Base-by-base conservation (phyloP, 2,113 vertebrate species). In the Charina bottae region DNA sequence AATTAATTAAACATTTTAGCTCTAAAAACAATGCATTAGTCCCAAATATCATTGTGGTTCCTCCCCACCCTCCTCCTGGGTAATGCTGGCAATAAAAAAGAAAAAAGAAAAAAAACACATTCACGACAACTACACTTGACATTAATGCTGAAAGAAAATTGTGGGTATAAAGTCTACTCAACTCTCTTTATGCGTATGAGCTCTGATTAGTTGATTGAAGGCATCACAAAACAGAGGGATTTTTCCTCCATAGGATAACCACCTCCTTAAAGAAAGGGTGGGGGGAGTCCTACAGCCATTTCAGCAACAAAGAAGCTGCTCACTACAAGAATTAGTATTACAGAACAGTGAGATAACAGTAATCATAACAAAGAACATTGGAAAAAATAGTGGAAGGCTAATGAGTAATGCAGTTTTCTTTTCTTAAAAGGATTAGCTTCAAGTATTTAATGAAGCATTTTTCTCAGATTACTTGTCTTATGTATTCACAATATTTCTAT, bases 311-410 rank as follows among this genome's bases (percentile, higher is more conserved):
- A 56, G 60, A 95, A 64, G 55, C 62, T 93, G 83, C 89, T 91
- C 93, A 56, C 0, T 89, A 89, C 84, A 97, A 92, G 49, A 94
- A 83, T 92, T 93, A 94, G 0, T 94, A 83, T 93, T 96, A 95
- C 23, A 93, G 89, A 96, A 94, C 2, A 88, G 72, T 87, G 78
- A 96, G 90, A 95, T 86, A 96, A 42, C 3, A 89, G 17, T 90
- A 96, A 94, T 97, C 92, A 96, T 72, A 94, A 94, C 53, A 97
- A 97, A 94, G 53, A 56, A 93, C 93, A 12, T 90, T 94, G 94
- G 83, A 94, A 94, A 91, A 93, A 95, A 92, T 28, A 42, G 19
- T 46, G 8, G 59, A 94, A 88, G 23, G 93, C 72, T 21, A 96
- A 93, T 91, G 59, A 88, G 83, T 95, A 95, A 95, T 94, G 3